Evolutionary conservation across 2,113 vertebrate genomes (phyloP).

Genomic region (Eira barbara): DNA sequence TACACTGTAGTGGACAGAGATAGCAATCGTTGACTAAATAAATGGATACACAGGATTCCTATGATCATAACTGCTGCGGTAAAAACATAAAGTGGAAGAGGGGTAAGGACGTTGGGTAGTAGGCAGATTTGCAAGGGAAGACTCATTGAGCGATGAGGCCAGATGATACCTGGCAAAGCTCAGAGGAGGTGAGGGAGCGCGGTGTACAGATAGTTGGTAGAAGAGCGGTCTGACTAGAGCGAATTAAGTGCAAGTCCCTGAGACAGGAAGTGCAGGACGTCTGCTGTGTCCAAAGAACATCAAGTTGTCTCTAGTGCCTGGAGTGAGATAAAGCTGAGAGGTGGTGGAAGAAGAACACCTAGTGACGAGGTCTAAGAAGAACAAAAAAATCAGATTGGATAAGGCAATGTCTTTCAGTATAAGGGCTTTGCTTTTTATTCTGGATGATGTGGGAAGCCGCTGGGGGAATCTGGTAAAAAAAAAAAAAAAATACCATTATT

Average conservation of each 20-base stretch:
- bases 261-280: fast-evolving
- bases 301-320: neutral
- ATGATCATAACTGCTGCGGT: neutral
- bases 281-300: neutral
- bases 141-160: neutral
- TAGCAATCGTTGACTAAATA: neutral
- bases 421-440: neutral
- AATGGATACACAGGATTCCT: neutral
- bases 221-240: neutral
- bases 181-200: neutral
- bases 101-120: fast-evolving
- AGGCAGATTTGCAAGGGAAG: neutral
- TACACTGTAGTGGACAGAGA: neutral
- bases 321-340: neutral
- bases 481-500: neutral
- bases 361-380: neutral
- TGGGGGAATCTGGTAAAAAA: neutral
- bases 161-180: neutral
- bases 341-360: neutral
- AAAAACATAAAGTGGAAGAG: neutral
- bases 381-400: neutral
- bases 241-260: neutral
- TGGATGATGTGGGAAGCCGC: neutral
- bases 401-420: neutral
- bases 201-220: neutral